phyloP scores from a whole-genome alignment of 2,797 vertebrate genomes.

The Mus caroli region DNA sequence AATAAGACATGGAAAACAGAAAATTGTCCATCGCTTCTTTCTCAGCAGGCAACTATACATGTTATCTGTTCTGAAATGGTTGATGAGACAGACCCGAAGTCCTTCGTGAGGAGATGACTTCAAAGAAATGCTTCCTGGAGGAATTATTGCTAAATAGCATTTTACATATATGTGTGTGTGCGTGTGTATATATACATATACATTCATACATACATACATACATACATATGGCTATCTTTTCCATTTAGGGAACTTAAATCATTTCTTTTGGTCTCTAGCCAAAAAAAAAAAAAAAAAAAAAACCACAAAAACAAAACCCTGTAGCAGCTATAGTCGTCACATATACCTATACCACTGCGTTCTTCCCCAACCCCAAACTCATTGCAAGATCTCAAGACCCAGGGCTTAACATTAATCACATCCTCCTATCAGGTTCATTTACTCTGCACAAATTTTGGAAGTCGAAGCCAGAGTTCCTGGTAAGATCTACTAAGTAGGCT shows the following conservation, averaged over 20 bases:
- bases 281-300: background rate
- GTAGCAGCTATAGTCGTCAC: conserved; percentile 68
- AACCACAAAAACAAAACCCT: background rate
- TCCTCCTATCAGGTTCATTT: conserved; percentile 75
- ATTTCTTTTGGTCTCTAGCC: conserved; percentile 77
- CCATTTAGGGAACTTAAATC: conserved; percentile 78
- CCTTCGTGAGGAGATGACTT: conserved; percentile 34
- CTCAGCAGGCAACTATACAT: conserved; percentile 37
- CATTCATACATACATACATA: background rate
- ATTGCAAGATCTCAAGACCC: conserved; percentile 79
- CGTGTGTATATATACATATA: background rate
- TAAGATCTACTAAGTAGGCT: conserved; percentile 74
- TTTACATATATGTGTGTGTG: background rate
- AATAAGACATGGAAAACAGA: conserved; percentile 51
- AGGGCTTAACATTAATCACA: conserved; percentile 49
- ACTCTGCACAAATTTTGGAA: conserved; percentile 59
- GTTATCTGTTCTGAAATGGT: conserved; percentile 51
- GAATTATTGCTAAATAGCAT: conserved; percentile 65
- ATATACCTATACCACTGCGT: conserved; percentile 36
- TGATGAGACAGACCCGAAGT: conserved; percentile 48
- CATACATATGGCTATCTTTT: background rate
- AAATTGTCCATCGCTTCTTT: background rate
- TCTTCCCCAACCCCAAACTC: conserved; percentile 45
- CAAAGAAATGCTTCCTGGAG: conserved; percentile 67
- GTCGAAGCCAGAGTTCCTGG: conserved; percentile 63